Evolutionary conservation across 1,140 invertebrate species (phyloP), one percentile per base, ranked within the genome.

Genomic region (Oreohelix idahoensis): DNA sequence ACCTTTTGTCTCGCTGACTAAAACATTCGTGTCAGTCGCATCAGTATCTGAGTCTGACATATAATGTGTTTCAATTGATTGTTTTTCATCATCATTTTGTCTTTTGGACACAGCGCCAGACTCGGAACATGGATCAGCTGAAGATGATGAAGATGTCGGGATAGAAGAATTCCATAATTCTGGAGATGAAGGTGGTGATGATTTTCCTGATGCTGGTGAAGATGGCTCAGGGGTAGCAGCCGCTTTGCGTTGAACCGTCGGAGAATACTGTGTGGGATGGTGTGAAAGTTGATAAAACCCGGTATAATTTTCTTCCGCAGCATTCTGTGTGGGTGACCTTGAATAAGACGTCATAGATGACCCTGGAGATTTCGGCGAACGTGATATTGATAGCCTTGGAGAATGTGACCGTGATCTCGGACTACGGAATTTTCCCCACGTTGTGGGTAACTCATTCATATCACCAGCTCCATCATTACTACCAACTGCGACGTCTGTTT

Each of bases 351-450:
- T 32, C 63, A 35, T 23, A 2, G 63, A 66, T 13, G 63, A 66
- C n/a, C 8, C 17, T 32, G 63, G 63, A 8, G 63, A 66, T 35
- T 35, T 66, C 11, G n/a, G 35, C 8, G 71, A 73, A 13, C 1
- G 38, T 0, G 71, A 73, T 1, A 26, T 26, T 39, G 71, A 73
- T 23, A 15, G 8, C 36, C 71, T 73, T 32, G 71, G 42, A 45
- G 71, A 73, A 42, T 73, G 71, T 11, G 71, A 73, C 38, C 71
- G 39, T 39, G 71, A 73, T 36, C 71, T 39, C 1, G 71, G 39
- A 26, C 11, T 32, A 29, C n/a, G 2, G 29, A 66, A 32, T 11
- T 66, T 29, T 32, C 8, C n/a, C 23, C n/a, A 66, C 29, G 2
- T n/a, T 32, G 63, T 2, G 5, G 63, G 32, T 17, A 32, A 2